A percentile compares a stretch with the other conserved stretches of the same genome.
Evolutionary conservation across 2,113 vertebrate genomes (phyloP).

Genomic region (Montifringilla adamsi): DNA sequence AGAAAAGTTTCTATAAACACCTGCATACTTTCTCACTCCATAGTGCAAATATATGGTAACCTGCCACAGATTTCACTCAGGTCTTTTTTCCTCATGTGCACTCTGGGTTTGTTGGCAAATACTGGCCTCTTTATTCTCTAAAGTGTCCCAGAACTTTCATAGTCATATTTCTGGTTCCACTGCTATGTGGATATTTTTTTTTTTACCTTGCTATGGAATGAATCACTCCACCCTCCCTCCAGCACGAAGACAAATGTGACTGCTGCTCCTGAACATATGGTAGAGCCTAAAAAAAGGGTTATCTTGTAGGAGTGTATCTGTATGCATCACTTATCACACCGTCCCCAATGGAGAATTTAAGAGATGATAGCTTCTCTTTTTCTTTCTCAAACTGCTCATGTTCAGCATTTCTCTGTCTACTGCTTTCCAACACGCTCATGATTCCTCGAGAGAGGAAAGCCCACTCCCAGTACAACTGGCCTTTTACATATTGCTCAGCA

Average conservation of each 20-base stretch:
- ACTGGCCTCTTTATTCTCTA: background rate
- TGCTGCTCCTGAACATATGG: conserved; percentile 51
- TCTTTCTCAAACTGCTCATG: background rate
- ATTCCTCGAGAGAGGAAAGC: conserved; percentile 27
- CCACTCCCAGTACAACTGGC: background rate
- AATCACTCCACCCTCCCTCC: conserved; percentile 16
- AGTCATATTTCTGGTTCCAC: background rate
- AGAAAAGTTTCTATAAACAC: background rate
- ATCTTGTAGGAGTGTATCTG: conserved; percentile 39
- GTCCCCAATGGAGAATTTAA: background rate
- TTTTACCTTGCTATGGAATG: conserved; percentile 9
- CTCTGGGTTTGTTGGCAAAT: background rate
- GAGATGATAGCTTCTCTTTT: background rate
- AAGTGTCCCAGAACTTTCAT: background rate
- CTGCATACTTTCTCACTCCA: background rate
- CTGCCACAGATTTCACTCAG: background rate
- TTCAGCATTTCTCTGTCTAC: background rate
- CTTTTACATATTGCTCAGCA: background rate
- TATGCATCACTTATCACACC: conserved; percentile 25
- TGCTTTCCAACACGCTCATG: background rate
- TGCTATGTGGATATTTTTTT: background rate
- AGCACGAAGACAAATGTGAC: conserved; percentile 7
- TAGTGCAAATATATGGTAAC: background rate
- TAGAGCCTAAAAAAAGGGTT: conserved; percentile 39
- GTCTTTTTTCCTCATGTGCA: background rate